Evolutionary conservation across 2,888 invertebrate genomes (phyloP), one percentile per base, ranked within the genome.

Genomic region (Lochmaea crataegi): DNA sequence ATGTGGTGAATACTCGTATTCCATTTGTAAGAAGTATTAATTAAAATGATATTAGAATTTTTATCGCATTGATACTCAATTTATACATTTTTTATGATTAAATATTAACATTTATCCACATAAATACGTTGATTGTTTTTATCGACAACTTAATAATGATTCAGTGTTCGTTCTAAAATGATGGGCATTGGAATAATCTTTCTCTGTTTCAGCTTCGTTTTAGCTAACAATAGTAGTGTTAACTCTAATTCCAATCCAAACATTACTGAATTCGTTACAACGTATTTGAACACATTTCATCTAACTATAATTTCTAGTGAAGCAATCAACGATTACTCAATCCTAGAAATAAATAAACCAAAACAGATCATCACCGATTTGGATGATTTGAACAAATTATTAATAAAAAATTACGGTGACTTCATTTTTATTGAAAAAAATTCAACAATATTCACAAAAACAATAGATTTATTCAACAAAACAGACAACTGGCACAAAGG

Each of bases 301-400:
- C 18, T 61, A 9, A 61, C 61, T 9, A 16, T 61, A 38, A 61
- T 61, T 16, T 61, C 38, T 2, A 61, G 61, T 14, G 16, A 42
- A 7, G 4, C 9, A 18, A 12, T 16, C 16, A 41, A 38, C 26
- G 26, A 32, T 22, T 5, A 32, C 14, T n/a, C 61, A 38, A 11
- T 61, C n/a, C 14, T 32, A n/a, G 11, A 61, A 61, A 32, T 61
- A 42, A 38, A 61, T 42, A 38, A 9, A 12, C 42, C 61, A 12
- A 61, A 38, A 61, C 61, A 61, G 10, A 41, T 61, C 10, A 61
- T 61, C n/a, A 41, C 61, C 9, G 38, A 61, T 61, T 5, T 61
- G 18, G 12, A 10, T 16, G 41, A 61, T n/a, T 41, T 61, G n/a
- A 18, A 42, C 61, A 14, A 61, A 10, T 32, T 61, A 32, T 18